Evolutionary conservation across 2,113 vertebrate species (phyloP).

Genomic region (Crotalus horridus): DNA sequence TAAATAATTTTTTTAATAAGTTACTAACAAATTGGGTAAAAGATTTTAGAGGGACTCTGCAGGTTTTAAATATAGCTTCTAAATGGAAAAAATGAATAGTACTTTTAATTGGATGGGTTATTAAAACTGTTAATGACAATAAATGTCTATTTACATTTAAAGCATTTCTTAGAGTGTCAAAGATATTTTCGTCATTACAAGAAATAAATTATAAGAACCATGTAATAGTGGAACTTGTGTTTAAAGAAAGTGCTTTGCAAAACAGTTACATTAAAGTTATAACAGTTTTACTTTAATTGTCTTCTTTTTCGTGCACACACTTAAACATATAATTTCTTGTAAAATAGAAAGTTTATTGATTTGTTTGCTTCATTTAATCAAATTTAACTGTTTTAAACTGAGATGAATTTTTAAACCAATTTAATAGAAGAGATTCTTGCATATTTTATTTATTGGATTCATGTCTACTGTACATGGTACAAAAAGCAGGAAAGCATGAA

Average conservation of each 20-base stretch:
- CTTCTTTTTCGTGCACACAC: neutral
- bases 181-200: neutral
- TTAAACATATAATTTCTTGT: neutral
- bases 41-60: neutral
- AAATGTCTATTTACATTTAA: neutral
- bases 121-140: neutral
- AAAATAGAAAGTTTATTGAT: neutral
- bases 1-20: neutral
- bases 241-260: slow-evolving; percentile 35
- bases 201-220: neutral
- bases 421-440: neutral
- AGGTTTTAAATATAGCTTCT: neutral
- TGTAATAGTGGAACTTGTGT: neutral
- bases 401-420: neutral
- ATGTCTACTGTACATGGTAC: neutral
- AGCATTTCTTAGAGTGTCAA: neutral
- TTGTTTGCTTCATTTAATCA: neutral
- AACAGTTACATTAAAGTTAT: neutral
- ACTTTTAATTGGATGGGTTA: neutral
- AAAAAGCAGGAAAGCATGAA: neutral
- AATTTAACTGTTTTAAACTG: neutral
- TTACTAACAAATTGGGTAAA: neutral
- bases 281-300: neutral
- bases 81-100: neutral
- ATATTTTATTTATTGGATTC: neutral